Percentiles rank a stretch among this genome's conserved stretches.
Conservation (phyloP, 1,140 invertebrate species). For the Drosophila orosa region DNA sequence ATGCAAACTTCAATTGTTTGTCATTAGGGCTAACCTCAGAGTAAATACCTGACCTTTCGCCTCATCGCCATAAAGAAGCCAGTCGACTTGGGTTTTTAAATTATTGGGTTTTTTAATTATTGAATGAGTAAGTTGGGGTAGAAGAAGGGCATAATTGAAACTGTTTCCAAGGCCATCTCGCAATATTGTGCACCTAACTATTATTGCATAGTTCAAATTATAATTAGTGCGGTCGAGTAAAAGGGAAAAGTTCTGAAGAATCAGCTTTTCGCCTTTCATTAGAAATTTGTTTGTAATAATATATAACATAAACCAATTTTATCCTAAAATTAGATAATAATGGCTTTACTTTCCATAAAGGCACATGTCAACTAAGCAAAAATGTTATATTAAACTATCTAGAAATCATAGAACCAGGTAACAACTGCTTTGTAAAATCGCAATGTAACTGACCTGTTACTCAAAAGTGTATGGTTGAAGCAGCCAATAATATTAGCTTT, state of each 20-base stretch:
- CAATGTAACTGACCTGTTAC: not conserved
- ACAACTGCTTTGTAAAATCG: not conserved
- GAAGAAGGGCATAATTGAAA: not conserved
- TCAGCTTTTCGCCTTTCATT: not conserved
- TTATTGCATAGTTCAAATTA: not conserved
- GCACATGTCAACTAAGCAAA: not conserved
- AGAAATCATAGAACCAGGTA: not conserved
- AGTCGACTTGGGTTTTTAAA: conserved; percentile 3
- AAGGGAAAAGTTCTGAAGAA: not conserved
- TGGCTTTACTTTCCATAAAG: not conserved
- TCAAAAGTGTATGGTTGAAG: not conserved
- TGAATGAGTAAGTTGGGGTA: conserved; percentile 2
- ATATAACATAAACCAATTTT: not conserved
- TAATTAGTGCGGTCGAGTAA: not conserved
- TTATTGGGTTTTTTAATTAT: conserved; percentile 9
- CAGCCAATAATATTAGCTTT: not conserved
- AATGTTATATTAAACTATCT: not conserved
- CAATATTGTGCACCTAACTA: not conserved
- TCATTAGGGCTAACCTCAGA: conserved; percentile 40
- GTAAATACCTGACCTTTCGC: conserved; percentile 45
- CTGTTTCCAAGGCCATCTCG: not conserved
- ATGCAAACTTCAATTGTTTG: conserved; percentile 59
- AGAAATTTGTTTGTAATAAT: not conserved
- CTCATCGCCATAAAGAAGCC: not conserved
- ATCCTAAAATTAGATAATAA: not conserved